Evolutionary conservation across 64 coral and sea anemone species (phyloP).

Genomic region (Stichodactyla helianthus): DNA sequence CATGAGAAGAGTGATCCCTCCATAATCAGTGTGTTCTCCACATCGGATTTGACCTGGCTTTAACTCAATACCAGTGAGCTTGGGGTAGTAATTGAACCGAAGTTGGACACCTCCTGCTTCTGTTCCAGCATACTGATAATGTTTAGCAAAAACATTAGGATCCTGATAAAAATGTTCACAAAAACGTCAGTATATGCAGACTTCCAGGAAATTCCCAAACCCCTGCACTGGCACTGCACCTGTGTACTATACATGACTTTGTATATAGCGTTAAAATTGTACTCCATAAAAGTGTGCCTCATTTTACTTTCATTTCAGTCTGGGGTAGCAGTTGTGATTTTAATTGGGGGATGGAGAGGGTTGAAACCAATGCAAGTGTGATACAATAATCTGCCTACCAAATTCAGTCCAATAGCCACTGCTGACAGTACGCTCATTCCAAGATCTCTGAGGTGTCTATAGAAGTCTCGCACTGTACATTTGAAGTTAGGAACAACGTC

Average conservation of each 20-base stretch:
- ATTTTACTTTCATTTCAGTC: no score
- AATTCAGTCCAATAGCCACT: constrained; percentile 51
- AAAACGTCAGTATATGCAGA: no score
- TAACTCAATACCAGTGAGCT: constrained; percentile 35
- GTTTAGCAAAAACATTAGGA: constrained; percentile 49
- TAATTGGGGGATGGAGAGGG: background rate
- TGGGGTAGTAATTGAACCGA: constrained; percentile 83
- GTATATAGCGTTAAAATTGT: no score
- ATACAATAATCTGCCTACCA: constrained; percentile 15
- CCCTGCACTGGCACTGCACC: no score
- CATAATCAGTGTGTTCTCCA: constrained; percentile 87
- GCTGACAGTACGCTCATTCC: constrained; percentile 43
- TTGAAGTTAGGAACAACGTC: constrained; percentile 50
- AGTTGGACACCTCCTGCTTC: constrained; percentile 40
- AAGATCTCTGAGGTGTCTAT: constrained; percentile 33
- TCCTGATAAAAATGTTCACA: constrained; percentile 28
- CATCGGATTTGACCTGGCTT: constrained; percentile 76
- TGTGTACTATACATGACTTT: no score
- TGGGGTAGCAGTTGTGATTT: no score
- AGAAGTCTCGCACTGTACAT: constrained; percentile 24
- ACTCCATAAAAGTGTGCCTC: no score
- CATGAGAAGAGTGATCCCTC: constrained; percentile 65
- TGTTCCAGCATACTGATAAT: constrained; percentile 55
- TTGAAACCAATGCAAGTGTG: background rate
- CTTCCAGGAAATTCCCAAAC: no score